Base-by-base conservation (phyloP, 2,113 vertebrate genomes). In the Lepus americanus region DNA sequence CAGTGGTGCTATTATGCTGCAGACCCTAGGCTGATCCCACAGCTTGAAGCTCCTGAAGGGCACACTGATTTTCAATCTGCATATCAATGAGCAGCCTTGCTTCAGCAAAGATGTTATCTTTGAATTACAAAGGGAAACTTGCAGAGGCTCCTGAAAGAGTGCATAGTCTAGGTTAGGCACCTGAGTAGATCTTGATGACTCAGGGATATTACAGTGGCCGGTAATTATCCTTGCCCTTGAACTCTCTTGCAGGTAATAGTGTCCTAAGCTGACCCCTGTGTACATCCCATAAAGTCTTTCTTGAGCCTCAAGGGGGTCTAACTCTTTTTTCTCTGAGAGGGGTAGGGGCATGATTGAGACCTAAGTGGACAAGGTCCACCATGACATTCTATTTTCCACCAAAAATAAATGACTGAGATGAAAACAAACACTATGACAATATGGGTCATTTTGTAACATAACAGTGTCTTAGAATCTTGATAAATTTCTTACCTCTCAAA, bases 41-140 rank as follows among this genome's bases (percentile, higher is more conserved):
- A 87, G 84, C 76, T 64, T 66, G 55, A 78, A 73, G 77, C 49
- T 87, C 39, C 51, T 49, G 13, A 49, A 94, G 44, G 90, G 73
- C 73, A 69, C 2, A 12, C 9, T 13, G 33, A 80, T 44, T 79
- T 44, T 78, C 80, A 87, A n/a, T 90, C 63, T 90, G 92, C 19
- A 61, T 80, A 83, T 89, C 93, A 91, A 33, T 85, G 81, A 89
- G 27, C 0, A 84, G 49, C 17, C 23, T 27, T 94, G 83, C 72
- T 77, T 61, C 7, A 36, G 80, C 55, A 49, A 90, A 95, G 63
- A 88, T 61, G 16, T 76, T 91, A 63, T 36, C 63, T 93, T 27
- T 96, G 90, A 85, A 94, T 96, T 78, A 74, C 31, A 92, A 93
- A 84, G 72, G 61, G 59, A 67, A 92, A 27, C 44, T n/a, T 89